These are phyloP conservation scores for Thymelicus sylvestris DNA, from an alignment of 2,888 invertebrate species.

Conservation along the genomic window DNA sequence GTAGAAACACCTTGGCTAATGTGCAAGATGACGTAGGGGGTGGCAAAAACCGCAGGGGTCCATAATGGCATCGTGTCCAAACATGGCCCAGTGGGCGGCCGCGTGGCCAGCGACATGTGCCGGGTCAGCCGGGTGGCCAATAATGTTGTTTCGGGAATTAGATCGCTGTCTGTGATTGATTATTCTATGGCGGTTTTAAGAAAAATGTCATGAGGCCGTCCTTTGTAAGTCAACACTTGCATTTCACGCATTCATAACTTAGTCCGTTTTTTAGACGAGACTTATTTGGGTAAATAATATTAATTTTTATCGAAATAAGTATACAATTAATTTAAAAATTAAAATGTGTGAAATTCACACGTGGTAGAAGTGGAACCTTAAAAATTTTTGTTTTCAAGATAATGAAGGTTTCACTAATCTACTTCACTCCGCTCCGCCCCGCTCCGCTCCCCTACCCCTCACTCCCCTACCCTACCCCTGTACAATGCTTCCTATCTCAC, in stretches of 20 bases:
- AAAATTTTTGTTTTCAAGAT: too few relatives aligned
- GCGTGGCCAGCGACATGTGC: constrained; percentile 48
- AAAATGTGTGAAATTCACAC: too few relatives aligned
- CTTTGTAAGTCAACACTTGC: neutral
- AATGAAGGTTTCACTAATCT: too few relatives aligned
- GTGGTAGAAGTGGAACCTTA: too few relatives aligned
- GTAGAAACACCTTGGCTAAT: constrained; percentile 79
- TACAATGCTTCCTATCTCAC: too few relatives aligned
- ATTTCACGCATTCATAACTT: neutral
- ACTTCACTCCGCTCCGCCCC: too few relatives aligned
- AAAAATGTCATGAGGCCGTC: neutral
- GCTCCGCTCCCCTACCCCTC: too few relatives aligned
- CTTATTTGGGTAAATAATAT: too few relatives aligned
- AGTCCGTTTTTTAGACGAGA: too few relatives aligned
- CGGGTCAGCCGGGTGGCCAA: neutral
- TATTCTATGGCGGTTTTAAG: neutral
- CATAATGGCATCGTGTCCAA: constrained; percentile 72
- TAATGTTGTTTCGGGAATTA: constrained; percentile 12
- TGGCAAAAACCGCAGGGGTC: constrained; percentile 74
- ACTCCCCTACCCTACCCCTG: too few relatives aligned
- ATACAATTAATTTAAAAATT: too few relatives aligned
- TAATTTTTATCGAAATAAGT: too few relatives aligned
- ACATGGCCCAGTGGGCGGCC: constrained; percentile 66
- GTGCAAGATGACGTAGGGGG: constrained; percentile 76
- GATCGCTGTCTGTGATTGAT: constrained; percentile 5